These are phyloP conservation scores for Rhyacophila evoluta DNA, from an alignment of 2,888 invertebrate species.

Conservation along the genomic window DNA sequence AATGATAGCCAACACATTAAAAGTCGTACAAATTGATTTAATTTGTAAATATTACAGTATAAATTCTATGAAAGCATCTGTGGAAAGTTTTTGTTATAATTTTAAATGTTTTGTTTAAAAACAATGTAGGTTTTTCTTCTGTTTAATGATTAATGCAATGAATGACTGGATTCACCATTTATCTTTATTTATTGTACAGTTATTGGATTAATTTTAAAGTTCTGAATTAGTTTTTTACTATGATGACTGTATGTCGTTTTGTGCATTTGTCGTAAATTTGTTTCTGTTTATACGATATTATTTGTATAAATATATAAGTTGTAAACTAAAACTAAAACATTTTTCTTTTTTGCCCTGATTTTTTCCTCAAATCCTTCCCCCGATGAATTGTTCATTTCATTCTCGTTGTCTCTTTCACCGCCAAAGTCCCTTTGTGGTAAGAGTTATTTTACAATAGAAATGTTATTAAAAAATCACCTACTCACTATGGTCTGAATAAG, in stretches of 20 bases:
- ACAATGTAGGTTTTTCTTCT: constrained; percentile 11
- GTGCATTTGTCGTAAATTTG: constrained; percentile 54
- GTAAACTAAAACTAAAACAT: constrained; percentile 37
- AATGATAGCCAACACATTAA: too few species aligned
- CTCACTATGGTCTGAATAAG: too few species aligned
- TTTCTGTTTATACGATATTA: constrained; percentile 55
- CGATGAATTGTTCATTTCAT: too few species aligned
- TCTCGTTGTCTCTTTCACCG: too few species aligned
- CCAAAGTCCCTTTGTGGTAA: too few species aligned
- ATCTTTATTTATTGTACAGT: constrained; percentile 53
- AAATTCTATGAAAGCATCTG: not conserved
- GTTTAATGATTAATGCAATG: constrained; percentile 35
- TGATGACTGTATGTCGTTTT: constrained; percentile 53
- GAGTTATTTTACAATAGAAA: too few species aligned
- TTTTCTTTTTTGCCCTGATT: too few species aligned
- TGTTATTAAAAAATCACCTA: too few species aligned
- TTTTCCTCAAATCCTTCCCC: too few species aligned
- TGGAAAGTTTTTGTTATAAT: constrained; percentile 33
- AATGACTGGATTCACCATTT: constrained; percentile 43
- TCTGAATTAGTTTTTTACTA: constrained; percentile 52
- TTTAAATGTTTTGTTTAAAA: constrained; percentile 31
- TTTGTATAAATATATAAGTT: constrained; percentile 54
- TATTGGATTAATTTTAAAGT: constrained; percentile 49
- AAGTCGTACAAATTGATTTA: too few species aligned
- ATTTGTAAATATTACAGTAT: too few species aligned